phyloP scores from a whole-genome alignment of 2,888 invertebrate genomes.

The Synergus laeviventris region DNA sequence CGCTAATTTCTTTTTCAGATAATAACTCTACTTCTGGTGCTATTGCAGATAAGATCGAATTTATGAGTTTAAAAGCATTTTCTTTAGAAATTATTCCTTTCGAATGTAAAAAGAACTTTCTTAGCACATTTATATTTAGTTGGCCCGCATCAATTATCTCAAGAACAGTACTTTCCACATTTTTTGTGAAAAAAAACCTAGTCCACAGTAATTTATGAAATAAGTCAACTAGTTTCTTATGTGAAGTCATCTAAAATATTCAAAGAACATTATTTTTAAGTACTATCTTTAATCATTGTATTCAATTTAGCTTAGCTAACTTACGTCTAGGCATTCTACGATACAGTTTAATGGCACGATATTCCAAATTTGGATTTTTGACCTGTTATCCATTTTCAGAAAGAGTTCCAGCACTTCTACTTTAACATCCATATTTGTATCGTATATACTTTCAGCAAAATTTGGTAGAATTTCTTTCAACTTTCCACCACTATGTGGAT shows the following conservation, averaged over 20 bases:
- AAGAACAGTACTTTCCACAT: conserved; percentile 38
- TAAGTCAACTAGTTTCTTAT: conserved; percentile 46
- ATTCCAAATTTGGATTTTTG: conserved; percentile 51
- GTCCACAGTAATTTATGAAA: conserved; percentile 52
- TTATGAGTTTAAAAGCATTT: conserved; percentile 47
- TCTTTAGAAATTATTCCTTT: conserved; percentile 49
- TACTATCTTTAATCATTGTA: conserved; percentile 8
- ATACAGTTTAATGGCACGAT: conserved; percentile 52
- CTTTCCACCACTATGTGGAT: conserved; percentile 43
- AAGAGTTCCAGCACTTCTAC: conserved; percentile 54
- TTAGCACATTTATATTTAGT: conserved; percentile 54
- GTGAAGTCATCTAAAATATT: conserved; percentile 49
- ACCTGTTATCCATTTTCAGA: conserved; percentile 44
- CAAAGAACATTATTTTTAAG: conserved; percentile 14
- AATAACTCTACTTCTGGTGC: conserved; percentile 42
- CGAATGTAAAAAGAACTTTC: conserved; percentile 53
- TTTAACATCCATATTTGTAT: conserved; percentile 49
- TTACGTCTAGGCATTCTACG: conserved; percentile 55
- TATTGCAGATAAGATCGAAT: conserved; percentile 46
- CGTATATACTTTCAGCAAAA: conserved; percentile 52
- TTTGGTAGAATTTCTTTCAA: conserved; percentile 48
- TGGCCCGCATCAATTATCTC: conserved; percentile 52
- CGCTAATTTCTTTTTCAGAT: neutral
- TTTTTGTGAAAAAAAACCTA: conserved; percentile 46
- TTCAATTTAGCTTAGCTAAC: neutral